Base-by-base conservation (phyloP, 2,113 vertebrate genomes). In the Cervus canadensis region DNA sequence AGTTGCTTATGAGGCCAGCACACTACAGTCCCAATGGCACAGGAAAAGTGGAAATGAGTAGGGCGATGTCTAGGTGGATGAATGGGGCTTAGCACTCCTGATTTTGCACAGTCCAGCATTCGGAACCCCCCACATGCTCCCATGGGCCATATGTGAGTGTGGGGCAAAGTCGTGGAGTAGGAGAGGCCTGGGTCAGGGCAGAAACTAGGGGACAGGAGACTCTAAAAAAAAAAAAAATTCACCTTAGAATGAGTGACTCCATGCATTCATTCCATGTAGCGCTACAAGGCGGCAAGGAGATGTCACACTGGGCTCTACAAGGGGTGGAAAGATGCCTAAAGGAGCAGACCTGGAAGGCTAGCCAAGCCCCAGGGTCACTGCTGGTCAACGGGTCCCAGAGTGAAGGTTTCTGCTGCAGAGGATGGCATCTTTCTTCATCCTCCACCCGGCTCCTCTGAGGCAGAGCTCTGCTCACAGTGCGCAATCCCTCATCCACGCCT, bases 401-500 rank as follows among this genome's bases (percentile, higher is more conserved):
- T 25, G 85, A 67, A 92, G n/a, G 11, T 21, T 82, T 30, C 64
- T 19, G 11, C 52, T 16, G 0, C 21, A 50, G 1, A 40, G 36
- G 13, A 45, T 40, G 23, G 48, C 52, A 33, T 43, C 48, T 4
- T 78, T 52, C 21, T 57, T 90, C 23, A 87, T 79, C n/a, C n/a
- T 62, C 17, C 56, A 79, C 3, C n/a, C 10, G 4, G 13, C 12
- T n/a, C 23, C 36, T 64, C 48, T 52, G 4, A 23, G 21, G 3
- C 30, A 3, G 0, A 86, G 54, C 57, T 19, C 14, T 95, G 84
- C 7, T 79, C 33, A 89, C 8, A 36, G 19, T 48, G 16, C 33
- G 21, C 30, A 71, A 28, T 88, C 17, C 25, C 43, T 96, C 84
- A 89, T 74, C n/a, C 76, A 95, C 33, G 3, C 45, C 74, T 89